phyloP scores from a whole-genome alignment of 2,888 invertebrate species.

The Willowsia nigromaculata region DNA sequence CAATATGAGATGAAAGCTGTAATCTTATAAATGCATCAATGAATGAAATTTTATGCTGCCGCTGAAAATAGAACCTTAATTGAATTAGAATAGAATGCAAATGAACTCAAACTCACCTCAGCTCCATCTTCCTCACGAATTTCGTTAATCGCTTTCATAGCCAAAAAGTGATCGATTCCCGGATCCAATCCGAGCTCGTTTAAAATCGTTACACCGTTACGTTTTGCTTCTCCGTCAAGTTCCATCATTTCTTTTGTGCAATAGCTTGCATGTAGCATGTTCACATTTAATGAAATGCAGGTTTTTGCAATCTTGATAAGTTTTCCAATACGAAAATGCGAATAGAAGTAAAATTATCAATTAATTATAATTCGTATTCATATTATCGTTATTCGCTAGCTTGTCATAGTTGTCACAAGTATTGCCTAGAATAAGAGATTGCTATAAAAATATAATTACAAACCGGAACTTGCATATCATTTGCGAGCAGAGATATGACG shows the following conservation, averaged over 20 bases:
- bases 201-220: constrained; percentile 43
- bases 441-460: too few relatives aligned
- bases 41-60: too few relatives aligned
- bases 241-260: constrained; percentile 39
- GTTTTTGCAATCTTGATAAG: constrained; percentile 28
- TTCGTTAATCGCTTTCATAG: constrained; percentile 51
- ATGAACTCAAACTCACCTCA: neutral
- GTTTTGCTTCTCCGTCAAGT: constrained; percentile 4
- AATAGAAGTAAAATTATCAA: neutral
- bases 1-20: constrained; percentile 92
- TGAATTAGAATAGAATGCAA: too few relatives aligned
- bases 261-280: constrained; percentile 63
- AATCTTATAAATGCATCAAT: neutral
- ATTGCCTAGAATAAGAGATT: too few relatives aligned
- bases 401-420: too few relatives aligned
- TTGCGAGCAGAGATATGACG: constrained; percentile 45
- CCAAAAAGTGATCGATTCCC: constrained; percentile 56
- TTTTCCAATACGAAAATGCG: neutral
- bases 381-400: neutral
- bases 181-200: constrained; percentile 58
- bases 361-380: neutral
- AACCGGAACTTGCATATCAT: constrained; percentile 55
- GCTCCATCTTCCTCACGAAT: constrained; percentile 7
- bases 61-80: too few relatives aligned
- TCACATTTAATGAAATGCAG: constrained; percentile 14